A percentile compares a stretch with the other conserved stretches of the same genome.
These are phyloP conservation scores for Indicator indicator DNA, from an alignment of 2,113 vertebrate genomes.

Conservation along the genomic window DNA sequence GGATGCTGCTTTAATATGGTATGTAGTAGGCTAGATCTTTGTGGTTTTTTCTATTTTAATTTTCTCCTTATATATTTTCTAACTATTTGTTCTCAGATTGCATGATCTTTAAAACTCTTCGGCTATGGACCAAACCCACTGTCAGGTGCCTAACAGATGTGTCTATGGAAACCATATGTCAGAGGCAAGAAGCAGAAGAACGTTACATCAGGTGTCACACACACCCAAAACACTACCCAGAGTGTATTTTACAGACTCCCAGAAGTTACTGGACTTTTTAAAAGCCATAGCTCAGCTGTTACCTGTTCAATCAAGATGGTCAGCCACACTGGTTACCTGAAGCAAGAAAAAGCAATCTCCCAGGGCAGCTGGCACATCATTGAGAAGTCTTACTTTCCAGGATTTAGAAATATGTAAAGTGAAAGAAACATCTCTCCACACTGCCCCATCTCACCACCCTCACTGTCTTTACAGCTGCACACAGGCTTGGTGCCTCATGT, in stretches of 20 bases:
- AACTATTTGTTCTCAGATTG: background rate
- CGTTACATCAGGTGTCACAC: background rate
- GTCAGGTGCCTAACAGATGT: background rate
- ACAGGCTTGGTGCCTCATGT: background rate
- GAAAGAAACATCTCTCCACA: background rate
- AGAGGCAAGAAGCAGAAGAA: background rate
- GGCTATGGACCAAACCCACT: background rate
- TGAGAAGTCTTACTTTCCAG: background rate
- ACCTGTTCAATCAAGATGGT: background rate
- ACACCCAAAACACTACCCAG: background rate
- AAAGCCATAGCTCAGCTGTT: background rate
- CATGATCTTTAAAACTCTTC: background rate
- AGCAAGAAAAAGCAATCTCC: background rate
- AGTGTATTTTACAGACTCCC: background rate
- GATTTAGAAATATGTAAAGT: background rate
- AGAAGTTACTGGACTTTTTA: background rate
- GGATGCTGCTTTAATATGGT: fast-evolving
- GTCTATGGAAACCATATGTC: background rate
- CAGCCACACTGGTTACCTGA: background rate
- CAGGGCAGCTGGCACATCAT: background rate
- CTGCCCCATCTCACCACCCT: background rate
- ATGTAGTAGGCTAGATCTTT: background rate
- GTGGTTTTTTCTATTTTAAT: background rate
- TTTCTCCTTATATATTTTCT: background rate
- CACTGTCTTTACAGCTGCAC: background rate